phyloP scores from a whole-genome alignment of 2,888 invertebrate genomes.

The Odontothrips loti region DNA sequence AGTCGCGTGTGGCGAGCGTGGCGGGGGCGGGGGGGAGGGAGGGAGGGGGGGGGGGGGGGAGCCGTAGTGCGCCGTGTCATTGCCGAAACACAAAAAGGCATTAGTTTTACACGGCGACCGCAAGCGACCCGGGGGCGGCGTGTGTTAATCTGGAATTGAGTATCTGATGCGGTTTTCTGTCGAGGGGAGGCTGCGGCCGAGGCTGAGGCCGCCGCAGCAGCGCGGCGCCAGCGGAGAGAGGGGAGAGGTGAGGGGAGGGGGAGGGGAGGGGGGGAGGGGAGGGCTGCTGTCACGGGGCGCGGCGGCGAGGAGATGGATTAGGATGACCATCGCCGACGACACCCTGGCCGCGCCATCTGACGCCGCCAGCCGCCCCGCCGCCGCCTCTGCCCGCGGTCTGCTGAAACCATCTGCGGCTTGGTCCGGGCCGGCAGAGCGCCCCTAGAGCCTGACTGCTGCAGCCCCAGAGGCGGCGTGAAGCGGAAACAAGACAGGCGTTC shows the following conservation, averaged over 20 bases:
- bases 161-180: constrained; percentile 1
- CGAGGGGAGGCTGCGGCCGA: neutral
- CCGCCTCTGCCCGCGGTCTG: neutral
- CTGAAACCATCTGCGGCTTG: no score
- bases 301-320: neutral
- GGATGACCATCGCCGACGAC: neutral
- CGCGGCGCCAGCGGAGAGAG: neutral
- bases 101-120: constrained; percentile 3
- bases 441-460: no score
- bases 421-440: neutral
- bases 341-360: neutral
- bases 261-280: neutral
- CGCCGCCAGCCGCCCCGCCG: neutral
- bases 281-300: neutral
- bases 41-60: neutral
- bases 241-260: neutral
- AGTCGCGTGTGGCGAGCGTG: neutral
- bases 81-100: neutral
- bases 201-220: neutral
- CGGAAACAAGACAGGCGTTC: no score
- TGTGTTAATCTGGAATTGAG: constrained; percentile 25
- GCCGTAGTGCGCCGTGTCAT: neutral
- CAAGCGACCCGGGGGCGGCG: neutral
- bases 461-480: no score
- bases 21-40: neutral